Percentiles rank a stretch among this genome's conserved stretches.
These are phyloP conservation scores for Scleropages formosus DNA, from an alignment of 2,797 vertebrate species.

Conservation along the genomic window DNA sequence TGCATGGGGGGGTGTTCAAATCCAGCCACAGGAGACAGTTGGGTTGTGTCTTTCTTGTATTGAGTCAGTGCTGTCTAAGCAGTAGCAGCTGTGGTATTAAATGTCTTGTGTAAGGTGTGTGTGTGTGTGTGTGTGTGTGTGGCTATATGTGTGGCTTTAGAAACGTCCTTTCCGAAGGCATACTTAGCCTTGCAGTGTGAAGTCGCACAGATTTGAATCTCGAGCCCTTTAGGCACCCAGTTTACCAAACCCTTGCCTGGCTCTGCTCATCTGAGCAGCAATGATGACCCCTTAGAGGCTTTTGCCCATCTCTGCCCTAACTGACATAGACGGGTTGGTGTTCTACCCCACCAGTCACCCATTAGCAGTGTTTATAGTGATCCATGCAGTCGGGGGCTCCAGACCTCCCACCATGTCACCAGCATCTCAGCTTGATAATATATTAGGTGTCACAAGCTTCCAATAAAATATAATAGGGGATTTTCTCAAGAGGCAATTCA, in stretches of 20 bases:
- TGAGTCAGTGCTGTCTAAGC: too few species aligned
- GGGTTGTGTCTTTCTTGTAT: too few species aligned
- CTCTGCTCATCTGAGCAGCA: not conserved
- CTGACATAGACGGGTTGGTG: not conserved
- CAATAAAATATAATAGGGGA: not conserved
- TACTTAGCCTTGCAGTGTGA: too few species aligned
- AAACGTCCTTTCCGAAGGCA: too few species aligned
- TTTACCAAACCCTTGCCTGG: not conserved
- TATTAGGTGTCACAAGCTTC: not conserved
- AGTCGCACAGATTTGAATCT: too few species aligned
- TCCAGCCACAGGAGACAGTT: too few species aligned
- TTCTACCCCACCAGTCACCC: slow-evolving; percentile 7
- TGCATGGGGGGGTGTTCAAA: too few species aligned
- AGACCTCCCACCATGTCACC: not conserved
- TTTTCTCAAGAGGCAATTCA: not conserved
- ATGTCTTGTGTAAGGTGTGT: too few species aligned
- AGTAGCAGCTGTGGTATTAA: too few species aligned
- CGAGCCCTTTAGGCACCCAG: too few species aligned
- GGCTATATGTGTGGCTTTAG: too few species aligned
- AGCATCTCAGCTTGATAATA: not conserved
- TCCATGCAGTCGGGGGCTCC: not conserved
- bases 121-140: too few species aligned
- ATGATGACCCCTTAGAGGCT: not conserved
- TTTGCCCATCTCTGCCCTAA: not conserved
- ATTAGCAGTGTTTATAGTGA: not conserved